Evolutionary conservation across 1,140 invertebrate genomes (phyloP).

Genomic region (Scaptomyza montana): DNA sequence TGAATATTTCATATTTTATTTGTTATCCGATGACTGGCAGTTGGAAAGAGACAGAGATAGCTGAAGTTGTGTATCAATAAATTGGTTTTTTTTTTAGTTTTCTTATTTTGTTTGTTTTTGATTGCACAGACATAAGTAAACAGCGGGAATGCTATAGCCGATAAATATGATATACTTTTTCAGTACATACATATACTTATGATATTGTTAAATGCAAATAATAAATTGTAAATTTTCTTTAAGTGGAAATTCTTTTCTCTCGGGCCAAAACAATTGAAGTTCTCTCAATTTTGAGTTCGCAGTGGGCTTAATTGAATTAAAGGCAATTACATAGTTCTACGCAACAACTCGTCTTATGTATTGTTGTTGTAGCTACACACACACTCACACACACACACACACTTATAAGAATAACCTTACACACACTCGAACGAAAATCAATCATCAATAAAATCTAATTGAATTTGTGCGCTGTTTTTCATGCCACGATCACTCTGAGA

Average conservation of each 20-base stretch:
- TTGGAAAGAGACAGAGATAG: slow-evolving; percentile 27
- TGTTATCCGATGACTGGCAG: slow-evolving; percentile 43
- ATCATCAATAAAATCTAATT: slow-evolving; percentile 80
- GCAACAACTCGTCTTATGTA: slow-evolving; percentile 1
- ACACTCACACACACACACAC: slow-evolving; percentile 3
- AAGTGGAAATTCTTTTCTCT: slow-evolving; percentile 3
- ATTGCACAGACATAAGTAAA: slow-evolving; percentile 37
- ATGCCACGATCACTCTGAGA: slow-evolving; percentile 33
- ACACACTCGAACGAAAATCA: slow-evolving; percentile 50
- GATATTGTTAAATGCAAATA: slow-evolving; percentile 1
- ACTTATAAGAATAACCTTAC: neutral
- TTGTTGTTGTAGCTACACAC: neutral
- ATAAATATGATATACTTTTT: slow-evolving; percentile 38
- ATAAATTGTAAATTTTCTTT: slow-evolving; percentile 24
- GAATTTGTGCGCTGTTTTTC: slow-evolving; percentile 58
- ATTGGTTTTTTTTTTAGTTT: slow-evolving; percentile 15
- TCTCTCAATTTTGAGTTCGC: slow-evolving; percentile 17
- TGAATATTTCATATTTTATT: slow-evolving; percentile 66
- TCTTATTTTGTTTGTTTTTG: slow-evolving; percentile 20
- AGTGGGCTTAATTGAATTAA: slow-evolving; percentile 68
- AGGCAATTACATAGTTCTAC: slow-evolving; percentile 58
- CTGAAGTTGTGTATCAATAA: slow-evolving; percentile 39
- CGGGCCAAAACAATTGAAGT: slow-evolving; percentile 60
- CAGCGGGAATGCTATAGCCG: slow-evolving; percentile 41
- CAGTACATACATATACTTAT: slow-evolving; percentile 3